Base-by-base conservation (phyloP, 2,888 invertebrate species). In the Malacosoma neustria region DNA sequence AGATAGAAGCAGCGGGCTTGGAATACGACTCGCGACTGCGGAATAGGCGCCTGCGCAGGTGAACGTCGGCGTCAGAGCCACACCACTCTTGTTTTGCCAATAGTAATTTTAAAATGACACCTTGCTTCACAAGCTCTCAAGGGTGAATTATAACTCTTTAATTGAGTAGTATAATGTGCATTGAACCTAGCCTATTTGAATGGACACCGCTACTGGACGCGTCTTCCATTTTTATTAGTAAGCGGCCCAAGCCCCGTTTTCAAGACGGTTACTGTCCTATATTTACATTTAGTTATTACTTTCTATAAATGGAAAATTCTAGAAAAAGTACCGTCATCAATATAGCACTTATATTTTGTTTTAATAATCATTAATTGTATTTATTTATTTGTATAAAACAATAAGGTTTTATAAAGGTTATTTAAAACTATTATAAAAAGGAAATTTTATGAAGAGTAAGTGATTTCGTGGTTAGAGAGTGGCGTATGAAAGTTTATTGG, bases 171-270 rank as follows among this genome's bases (percentile, higher is more conserved):
- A 51, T 54, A 71, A 62, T 81, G 80, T 72, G 70, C 82, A 61
- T 72, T 84, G 84, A 84, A 84, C 84, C 80, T 81, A 62, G 67
- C 61, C 63, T 65, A 67, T 71, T 71, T 75, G 62, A 72, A 68
- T 64, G 64, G 53, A 48, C 55, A 43, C 40, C 29, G 34, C 30
- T 36, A 30, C 39, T 22, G 33, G 59, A 65, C 51, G 66, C 56
- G 58, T 53, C 57, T 53, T 45, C 54, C 68, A 71, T 74, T 64
- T 67, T 68, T 66, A 69, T 67, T 63, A 61, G 47, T 22, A 22
- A 5, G 9, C 9, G 22, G 7, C 22, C 22, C 5, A 7, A 22
- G 22, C 9, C 9, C 22, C 9, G n/a, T 9, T 7, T 22, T 22
- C 6, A 22, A 9, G 22, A 9, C 22, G 22, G 22, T 22, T 22